Base-by-base conservation (phyloP, 2,888 invertebrate species). In the Aleiodes alternator region DNA sequence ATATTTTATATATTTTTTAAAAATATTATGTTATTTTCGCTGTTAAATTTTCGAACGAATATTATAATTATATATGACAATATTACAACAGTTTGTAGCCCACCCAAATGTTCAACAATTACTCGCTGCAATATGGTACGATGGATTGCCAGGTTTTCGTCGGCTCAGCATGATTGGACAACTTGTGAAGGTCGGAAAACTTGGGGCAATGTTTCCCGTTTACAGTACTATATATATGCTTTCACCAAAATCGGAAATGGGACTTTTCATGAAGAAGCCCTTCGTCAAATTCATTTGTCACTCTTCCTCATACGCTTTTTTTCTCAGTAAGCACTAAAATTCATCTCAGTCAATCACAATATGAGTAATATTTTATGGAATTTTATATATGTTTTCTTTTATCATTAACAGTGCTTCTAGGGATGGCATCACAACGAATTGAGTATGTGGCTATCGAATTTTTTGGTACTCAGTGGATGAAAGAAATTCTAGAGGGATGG, bases 261-360 rank as follows among this genome's bases (percentile, higher is more conserved):
- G 98, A 12, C 91, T 93, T 81, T 96, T 98, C 85, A 96, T 98
- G 95, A 96, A 97, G 87, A 98, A 98, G 88, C 99, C 99, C 0
- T 99, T 99, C 90, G 97, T 99, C 85, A 99, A 99, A 90, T 99
- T 99, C 90, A 97, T 99, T 83, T 96, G 97, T 82, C 97, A 99
- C 89, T 98, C 98, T 56, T 95, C 97, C 4, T 98, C 98, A 1
- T 99, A 99, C 87, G 95, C 97, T 88, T 94, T 97, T 84, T 99
- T 99, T 90, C 91, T 99, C 61, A 95, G 99, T 99, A 91, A 95
- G 97, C 50, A 50, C 31, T 29, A 6, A 34, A 34, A 34, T 34
- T 14, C 9, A 70, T 6, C 69, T 23, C 6, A 43, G 3, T 16
- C 4, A 4, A 38, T 16, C n/a, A 14, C 8, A 14, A 14, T 53